Base-by-base conservation (phyloP, 2,797 vertebrate genomes). In the Lepus townsendii region DNA sequence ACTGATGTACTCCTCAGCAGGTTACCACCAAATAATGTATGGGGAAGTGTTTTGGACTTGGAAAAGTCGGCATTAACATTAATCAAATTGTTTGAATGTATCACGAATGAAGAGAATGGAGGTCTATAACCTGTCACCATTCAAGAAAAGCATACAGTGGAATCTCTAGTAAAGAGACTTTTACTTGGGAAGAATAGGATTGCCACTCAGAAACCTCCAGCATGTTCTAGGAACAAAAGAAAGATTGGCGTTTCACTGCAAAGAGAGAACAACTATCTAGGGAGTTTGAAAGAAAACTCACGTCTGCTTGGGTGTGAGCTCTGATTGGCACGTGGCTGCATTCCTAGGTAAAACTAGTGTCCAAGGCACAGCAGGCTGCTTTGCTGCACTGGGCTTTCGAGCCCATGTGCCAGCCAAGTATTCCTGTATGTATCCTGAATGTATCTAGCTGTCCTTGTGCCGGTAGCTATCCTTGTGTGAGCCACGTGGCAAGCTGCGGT, bases 81-180 rank as follows among this genome's bases (percentile, higher is more conserved):
- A 76, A 88, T 83, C 27, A 42, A 42, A 77, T 54, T 76, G 65
- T 86, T 91, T 93, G 79, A 80, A 92, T 90, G 72, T 35, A 42
- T 57, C 24, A 3, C 5, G 20, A 88, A 13, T n/a, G 57, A 76
- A 66, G 66, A 85, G 47, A 95, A 38, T 20, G 76, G 38, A 86
- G 26, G 6, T 82, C 22, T 30, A 17, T 24, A 73, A 76, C 50
- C 38, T 62, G 8, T 20, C 76, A 62, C 66, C 27, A 47, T 32
- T 62, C 22, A 57, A 88, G 78, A 72, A 92, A 76, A 66, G 66
- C 2, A 72, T 32, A 47, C 60, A 75, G 26, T 12, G 20, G 8
- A 22, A 24, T 42, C 5, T 73, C 22, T 77, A 66, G 38, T 47
- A 86, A 88, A 77, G 54, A 10, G 72, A 83, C n/a, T 62, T 66